Conservation (phyloP, 1,140 invertebrate genomes). For the Myzus persicae region DNA sequence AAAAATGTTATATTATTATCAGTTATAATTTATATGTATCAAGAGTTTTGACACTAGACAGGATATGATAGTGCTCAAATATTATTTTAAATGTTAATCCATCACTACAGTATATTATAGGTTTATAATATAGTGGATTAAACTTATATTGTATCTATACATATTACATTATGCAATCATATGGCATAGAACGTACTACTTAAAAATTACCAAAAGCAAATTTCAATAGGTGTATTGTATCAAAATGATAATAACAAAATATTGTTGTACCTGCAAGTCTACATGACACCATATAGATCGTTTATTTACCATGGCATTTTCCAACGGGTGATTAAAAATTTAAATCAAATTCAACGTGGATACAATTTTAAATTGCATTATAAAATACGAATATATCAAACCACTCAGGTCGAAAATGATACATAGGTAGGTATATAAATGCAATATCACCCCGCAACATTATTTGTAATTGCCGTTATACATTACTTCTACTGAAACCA, state of each 20-base stretch:
- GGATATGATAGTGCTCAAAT: too few relatives aligned
- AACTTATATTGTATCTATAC: background rate
- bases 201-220: background rate
- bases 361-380: background rate
- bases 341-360: background rate
- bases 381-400: background rate
- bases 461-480: background rate
- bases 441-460: background rate
- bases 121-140: background rate
- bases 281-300: background rate
- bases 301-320: background rate
- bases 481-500: background rate
- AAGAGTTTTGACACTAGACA: background rate
- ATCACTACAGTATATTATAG: background rate
- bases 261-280: too few relatives aligned
- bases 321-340: background rate
- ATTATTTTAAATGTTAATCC: background rate
- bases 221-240: background rate
- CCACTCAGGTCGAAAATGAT: background rate
- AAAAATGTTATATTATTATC: background rate
- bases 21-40: background rate
- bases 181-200: background rate
- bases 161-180: background rate
- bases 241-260: background rate
- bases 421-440: background rate